These are phyloP conservation scores for Pangasianodon hypophthalmus DNA, from an alignment of 2,113 vertebrate genomes.

Conservation along the genomic window DNA sequence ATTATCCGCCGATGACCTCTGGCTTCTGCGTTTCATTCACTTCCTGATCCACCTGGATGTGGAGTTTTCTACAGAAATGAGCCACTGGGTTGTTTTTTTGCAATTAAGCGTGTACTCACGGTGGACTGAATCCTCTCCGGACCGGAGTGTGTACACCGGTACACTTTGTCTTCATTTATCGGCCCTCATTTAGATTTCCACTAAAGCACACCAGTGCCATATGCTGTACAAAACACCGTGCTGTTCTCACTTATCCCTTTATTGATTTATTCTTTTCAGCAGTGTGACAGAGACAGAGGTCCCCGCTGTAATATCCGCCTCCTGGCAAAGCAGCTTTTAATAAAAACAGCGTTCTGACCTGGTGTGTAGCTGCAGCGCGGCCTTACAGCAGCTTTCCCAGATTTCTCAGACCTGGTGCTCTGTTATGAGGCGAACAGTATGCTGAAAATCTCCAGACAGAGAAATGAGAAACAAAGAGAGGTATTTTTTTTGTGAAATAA, in stretches of 20 bases:
- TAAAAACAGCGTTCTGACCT: slow-evolving; percentile 14
- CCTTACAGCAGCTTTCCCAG: background rate
- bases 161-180: slow-evolving; percentile 50
- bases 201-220: slow-evolving; percentile 52
- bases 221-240: slow-evolving; percentile 52
- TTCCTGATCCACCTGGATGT: background rate
- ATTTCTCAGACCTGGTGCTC: background rate
- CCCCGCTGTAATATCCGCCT: slow-evolving; percentile 28
- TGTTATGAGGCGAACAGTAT: background rate
- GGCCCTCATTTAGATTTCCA: slow-evolving; percentile 51
- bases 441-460: background rate
- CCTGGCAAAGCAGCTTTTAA: slow-evolving; percentile 22
- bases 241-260: slow-evolving; percentile 26
- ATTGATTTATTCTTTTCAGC: slow-evolving; percentile 29
- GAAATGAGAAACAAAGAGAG: background rate
- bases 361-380: background rate
- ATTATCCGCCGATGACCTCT: background rate
- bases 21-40: background rate
- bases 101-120: background rate
- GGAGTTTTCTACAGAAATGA: background rate
- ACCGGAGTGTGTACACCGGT: background rate
- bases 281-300: slow-evolving; percentile 32
- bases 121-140: background rate
- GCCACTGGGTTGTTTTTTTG: background rate
- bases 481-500: background rate